These are phyloP conservation scores for Bungarus multicinctus DNA, from an alignment of 2,113 vertebrate species.

Conservation along the genomic window DNA sequence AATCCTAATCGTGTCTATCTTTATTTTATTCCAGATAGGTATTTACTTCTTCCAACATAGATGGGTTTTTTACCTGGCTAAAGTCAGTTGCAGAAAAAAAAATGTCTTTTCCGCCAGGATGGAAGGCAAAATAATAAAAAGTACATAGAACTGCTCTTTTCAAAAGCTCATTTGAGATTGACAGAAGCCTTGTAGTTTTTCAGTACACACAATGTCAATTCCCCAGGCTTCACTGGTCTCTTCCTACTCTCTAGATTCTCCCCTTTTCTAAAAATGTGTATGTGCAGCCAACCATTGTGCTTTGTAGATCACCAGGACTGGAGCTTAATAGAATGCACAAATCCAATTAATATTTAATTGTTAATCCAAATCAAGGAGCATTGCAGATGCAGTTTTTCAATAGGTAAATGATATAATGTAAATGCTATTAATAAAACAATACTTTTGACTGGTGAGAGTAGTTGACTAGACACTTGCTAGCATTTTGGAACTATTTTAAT, in stretches of 20 bases:
- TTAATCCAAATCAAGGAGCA: not conserved
- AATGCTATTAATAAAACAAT: slow-evolving; percentile 7
- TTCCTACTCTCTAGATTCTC: not conserved
- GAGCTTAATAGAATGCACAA: not conserved
- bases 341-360: not conserved
- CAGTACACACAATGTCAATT: not conserved
- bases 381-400: not conserved
- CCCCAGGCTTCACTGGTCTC: not conserved
- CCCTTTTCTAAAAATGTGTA: not conserved
- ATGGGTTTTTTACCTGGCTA: not conserved
- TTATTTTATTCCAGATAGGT: not conserved
- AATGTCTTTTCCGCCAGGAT: not conserved
- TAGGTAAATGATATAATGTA: not conserved
- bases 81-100: not conserved
- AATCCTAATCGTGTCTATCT: not conserved
- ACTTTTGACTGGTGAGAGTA: not conserved
- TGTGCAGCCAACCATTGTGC: not conserved
- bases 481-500: not conserved
- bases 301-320: not conserved
- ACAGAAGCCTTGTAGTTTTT: not conserved
- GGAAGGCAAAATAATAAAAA: not conserved
- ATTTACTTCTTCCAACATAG: not conserved
- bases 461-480: not conserved
- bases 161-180: not conserved
- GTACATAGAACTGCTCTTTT: not conserved